Percentiles rank a stretch among this genome's conserved stretches.
Evolutionary conservation across 2,888 invertebrate species (phyloP).

Genomic region (Morpho achilles): DNA sequence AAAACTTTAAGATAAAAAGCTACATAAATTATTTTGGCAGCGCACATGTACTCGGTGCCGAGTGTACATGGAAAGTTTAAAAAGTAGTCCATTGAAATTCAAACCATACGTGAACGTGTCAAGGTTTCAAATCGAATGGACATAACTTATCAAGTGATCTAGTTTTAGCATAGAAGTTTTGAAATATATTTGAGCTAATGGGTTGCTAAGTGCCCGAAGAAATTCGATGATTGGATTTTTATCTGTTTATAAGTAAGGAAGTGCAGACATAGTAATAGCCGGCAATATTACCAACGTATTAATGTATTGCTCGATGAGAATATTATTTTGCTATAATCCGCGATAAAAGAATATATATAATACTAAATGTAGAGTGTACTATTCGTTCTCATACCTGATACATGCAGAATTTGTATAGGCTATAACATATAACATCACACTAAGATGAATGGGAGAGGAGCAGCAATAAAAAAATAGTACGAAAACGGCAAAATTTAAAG

Average conservation of each 20-base stretch:
- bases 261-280: background rate
- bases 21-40: background rate
- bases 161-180: slow-evolving; percentile 19
- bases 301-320: no score
- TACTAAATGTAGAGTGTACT: no score
- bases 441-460: no score
- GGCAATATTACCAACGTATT: no score
- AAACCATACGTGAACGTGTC: slow-evolving; percentile 11
- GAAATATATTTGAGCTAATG: slow-evolving; percentile 20
- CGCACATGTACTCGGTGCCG: background rate
- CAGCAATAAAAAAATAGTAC: no score
- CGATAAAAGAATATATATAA: no score
- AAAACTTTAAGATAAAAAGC: no score
- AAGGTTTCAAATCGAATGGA: slow-evolving; percentile 10
- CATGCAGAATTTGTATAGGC: no score
- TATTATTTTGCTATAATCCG: no score
- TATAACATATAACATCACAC: no score
- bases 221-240: slow-evolving; percentile 13
- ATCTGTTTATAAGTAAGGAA: slow-evolving; percentile 4
- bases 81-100: slow-evolving; percentile 3
- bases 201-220: slow-evolving; percentile 17
- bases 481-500: no score
- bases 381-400: no score
- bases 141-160: slow-evolving; percentile 14
- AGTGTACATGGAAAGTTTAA: slow-evolving; percentile 7